A percentile compares a stretch with the other conserved stretches of the same genome.
Conservation (phyloP, 2,113 vertebrate species). For the Oenanthe melanoleuca region DNA sequence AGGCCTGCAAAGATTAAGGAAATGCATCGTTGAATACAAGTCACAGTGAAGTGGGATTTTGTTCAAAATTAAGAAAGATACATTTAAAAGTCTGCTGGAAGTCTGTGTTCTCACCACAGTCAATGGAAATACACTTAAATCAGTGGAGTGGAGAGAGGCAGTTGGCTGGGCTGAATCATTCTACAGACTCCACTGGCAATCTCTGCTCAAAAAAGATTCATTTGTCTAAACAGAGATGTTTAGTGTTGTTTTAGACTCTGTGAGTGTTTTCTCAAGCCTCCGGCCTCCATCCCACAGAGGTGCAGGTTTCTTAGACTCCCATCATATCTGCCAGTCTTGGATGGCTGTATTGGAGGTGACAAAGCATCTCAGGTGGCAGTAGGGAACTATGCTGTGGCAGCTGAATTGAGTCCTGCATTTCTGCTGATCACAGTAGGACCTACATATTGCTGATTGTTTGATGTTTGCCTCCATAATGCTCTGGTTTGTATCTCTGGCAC, state of each 20-base stretch:
- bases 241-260: not conserved
- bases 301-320: not conserved
- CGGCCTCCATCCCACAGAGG: not conserved
- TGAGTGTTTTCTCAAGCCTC: not conserved
- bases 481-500: not conserved
- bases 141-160: not conserved
- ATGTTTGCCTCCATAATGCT: not conserved
- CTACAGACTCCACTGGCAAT: not conserved
- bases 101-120: not conserved
- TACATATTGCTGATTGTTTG: not conserved
- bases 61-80: not conserved
- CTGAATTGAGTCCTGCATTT: not conserved
- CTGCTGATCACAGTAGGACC: not conserved
- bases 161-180: not conserved
- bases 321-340: not conserved
- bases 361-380: not conserved
- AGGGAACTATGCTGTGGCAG: not conserved
- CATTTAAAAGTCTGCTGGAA: not conserved
- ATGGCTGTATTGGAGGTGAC: not conserved
- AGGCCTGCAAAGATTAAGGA: not conserved
- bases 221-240: not conserved
- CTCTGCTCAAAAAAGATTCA: not conserved
- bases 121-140: not conserved
- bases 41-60: not conserved
- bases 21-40: not conserved